Percentiles rank a stretch among this genome's conserved stretches.
Conservation (phyloP, 2,888 invertebrate species). For the Leptogaster cylindrica region DNA sequence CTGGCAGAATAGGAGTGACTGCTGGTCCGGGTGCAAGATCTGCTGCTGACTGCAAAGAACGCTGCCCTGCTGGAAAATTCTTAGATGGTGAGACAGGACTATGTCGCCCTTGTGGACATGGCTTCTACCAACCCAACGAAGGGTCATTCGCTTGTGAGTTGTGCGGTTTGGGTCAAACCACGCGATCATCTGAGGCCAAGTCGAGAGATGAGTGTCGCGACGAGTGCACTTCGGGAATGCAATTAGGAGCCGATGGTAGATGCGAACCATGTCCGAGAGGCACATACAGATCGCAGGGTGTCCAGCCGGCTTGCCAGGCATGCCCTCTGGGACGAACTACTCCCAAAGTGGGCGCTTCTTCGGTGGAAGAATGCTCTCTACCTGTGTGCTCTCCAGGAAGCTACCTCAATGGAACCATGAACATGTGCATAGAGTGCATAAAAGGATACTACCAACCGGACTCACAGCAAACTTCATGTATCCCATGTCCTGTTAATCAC, state of each 20-base stretch:
- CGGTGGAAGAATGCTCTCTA: slow-evolving; percentile 88
- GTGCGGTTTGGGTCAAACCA: slow-evolving; percentile 91
- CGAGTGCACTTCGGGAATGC: slow-evolving; percentile 81
- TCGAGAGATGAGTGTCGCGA: slow-evolving; percentile 87
- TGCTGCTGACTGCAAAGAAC: slow-evolving; percentile 89
- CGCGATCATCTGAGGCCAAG: slow-evolving; percentile 87
- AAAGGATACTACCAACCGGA: slow-evolving; percentile 91
- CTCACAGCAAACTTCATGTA: slow-evolving; percentile 84
- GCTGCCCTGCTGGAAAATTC: slow-evolving; percentile 93
- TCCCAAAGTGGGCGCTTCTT: slow-evolving; percentile 80
- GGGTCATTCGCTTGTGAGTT: slow-evolving; percentile 88
- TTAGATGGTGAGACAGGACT: slow-evolving; percentile 87
- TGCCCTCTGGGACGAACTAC: slow-evolving; percentile 93
- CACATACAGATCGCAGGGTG: slow-evolving; percentile 83
- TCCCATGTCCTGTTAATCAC: slow-evolving; percentile 87
- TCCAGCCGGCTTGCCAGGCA: slow-evolving; percentile 84
- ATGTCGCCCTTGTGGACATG: slow-evolving; percentile 91
- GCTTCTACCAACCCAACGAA: slow-evolving; percentile 89
- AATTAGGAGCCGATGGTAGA: slow-evolving; percentile 83
- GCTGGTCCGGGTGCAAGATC: slow-evolving; percentile 85
- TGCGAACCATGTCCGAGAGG: slow-evolving; percentile 93
- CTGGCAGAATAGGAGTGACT: slow-evolving; percentile 88
- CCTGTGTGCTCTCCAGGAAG: slow-evolving; percentile 86
- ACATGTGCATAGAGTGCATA: slow-evolving; percentile 85
- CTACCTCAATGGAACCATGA: slow-evolving; percentile 84